Base-by-base conservation (phyloP, 2,113 vertebrate species). In the Caloenas nicobarica region DNA sequence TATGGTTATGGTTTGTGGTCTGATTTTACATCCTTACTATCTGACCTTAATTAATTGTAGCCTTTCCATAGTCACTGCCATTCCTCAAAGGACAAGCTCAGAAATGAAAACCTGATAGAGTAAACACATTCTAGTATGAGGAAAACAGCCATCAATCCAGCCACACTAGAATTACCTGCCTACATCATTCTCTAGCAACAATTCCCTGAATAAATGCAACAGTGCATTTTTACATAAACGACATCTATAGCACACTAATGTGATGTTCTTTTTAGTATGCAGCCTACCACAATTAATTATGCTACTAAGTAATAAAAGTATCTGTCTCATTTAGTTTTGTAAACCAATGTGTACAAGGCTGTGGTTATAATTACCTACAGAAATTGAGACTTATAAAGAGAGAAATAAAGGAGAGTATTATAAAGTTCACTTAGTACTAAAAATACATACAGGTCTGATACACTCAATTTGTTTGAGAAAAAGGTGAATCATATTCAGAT, bases 31-130 rank as follows among this genome's bases (percentile, higher is more conserved):
- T 72, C 78, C 70, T 82, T n/a, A 25, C 79, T 84, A 29, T 84
- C 62, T 77, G 90, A 78, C 77, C 77, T 85, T 82, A 95, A 94
- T 89, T 93, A 94, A 77, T 57, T 93, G 65, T 9, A 51, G 81
- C 14, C 58, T 82, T 91, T 72, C 65, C 65, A 57, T n/a, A 86
- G 68, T 13, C 66, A 60, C 58, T 93, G 94, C 76, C 57, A 17
- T 85, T 80, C 58, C 40, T 88, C 53, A 88, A 84, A 95, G 88
- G 70, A 76, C 65, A 92, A 77, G 31, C 51, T 74, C 83, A 38
- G 56, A 93, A 86, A 51, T 66, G 61, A 78, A 89, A 90, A 89
- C 25, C 28, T 58, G 61, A 29, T 16, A 61, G 40, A 24, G 42
- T 53, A 92, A 95, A 91, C 81, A 89, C 62, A 54, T 81, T 61